These are phyloP conservation scores for Liasis olivaceus DNA, from an alignment of 2,797 vertebrate species.

Conservation along the genomic window DNA sequence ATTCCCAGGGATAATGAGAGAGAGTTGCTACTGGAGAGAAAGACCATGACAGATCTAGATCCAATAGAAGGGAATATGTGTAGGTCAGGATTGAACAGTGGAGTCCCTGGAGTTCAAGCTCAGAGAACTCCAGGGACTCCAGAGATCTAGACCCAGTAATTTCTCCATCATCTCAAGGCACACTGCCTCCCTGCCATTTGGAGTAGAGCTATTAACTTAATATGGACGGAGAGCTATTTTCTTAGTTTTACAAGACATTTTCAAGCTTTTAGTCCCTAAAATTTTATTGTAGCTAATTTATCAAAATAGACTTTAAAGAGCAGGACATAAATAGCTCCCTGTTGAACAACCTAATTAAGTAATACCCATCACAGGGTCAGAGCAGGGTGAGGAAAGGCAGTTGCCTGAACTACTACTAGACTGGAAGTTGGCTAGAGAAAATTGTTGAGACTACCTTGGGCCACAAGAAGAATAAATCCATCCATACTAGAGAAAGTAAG, in stretches of 20 bases:
- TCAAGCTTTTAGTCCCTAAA: background rate
- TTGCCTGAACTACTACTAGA: background rate
- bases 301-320: constrained; percentile 1
- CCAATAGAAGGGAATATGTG: background rate
- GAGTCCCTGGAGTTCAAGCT: too few species aligned
- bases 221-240: background rate
- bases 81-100: too few species aligned
- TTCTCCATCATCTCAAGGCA: background rate
- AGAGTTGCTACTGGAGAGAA: background rate
- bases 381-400: background rate
- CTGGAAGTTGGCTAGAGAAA: background rate
- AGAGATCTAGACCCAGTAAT: background rate
- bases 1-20: background rate
- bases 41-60: background rate
- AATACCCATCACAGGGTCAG: background rate
- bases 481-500: background rate
- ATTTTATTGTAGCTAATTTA: background rate
- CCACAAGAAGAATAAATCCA: background rate
- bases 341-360: background rate
- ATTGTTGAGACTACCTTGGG: background rate
- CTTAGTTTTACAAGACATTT: background rate
- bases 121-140: too few species aligned
- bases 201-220: background rate
- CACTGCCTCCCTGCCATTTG: background rate
- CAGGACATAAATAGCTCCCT: background rate